Base-by-base conservation (phyloP, 2,888 invertebrate genomes). In the Coenonympha glycerion region DNA sequence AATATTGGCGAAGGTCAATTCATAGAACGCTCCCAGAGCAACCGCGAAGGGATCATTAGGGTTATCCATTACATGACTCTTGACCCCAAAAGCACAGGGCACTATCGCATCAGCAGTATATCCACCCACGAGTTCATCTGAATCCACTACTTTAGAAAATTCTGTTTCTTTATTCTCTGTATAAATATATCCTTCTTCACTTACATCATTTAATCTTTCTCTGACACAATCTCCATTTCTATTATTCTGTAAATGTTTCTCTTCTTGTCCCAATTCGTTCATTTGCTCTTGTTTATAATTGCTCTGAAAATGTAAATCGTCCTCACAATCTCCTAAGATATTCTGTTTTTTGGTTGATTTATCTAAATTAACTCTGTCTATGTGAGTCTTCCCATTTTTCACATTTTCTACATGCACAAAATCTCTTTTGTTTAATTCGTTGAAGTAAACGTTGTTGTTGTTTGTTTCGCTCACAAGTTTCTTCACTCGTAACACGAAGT, bases 51-150 rank as follows among this genome's bases (percentile, higher is more conserved):
- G 86, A 37, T 87, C 86, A 0, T 73, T 64, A 0, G 78, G 70
- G 11, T 84, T 73, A 9, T 84, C 79, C 86, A 87, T 86, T 0
- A 86, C 86, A 4, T 65, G 68, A 44, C 87, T 86, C 58, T 79
- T 83, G 28, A 87, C 56, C 0, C 87, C 87, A 55, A 87, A 87
- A 0, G 87, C 87, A 55, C 87, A 87, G 0, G 87, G 86, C 6
- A 87, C 87, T 47, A 87, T 87, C 0, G 87, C 87, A 53, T 87
- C 87, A 0, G 87, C 86, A 0, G 87, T 87, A 44, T 83, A 87
- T 0, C 87, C 86, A 1, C 87, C 87, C 0, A 86, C 75, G 0
- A 85, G 59, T 50, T 76, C 74, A 62, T 82, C 84, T 0, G 81
- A 79, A 41, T 80, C 68, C 0, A 84, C 74, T 47, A 72, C 65